Evolutionary conservation across 2,888 invertebrate species (phyloP), one percentile per base, ranked within the genome.

Genomic region (Teinopalpus imperialis): DNA sequence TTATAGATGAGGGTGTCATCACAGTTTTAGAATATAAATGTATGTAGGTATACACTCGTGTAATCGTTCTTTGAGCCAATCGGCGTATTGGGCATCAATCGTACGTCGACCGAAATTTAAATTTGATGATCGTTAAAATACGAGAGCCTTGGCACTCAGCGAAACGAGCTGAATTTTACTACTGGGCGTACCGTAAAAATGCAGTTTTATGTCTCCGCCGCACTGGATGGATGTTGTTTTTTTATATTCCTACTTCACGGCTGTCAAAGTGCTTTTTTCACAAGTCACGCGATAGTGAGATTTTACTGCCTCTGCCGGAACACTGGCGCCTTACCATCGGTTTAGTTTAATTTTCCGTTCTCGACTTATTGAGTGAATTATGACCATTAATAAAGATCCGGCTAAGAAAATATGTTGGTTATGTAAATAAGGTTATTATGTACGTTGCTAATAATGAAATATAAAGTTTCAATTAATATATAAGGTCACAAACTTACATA

Each of bases 221-320:
- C 51, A 32, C 27, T 54, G 62, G 69, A 59, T 60, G 62, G 67
- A 62, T 61, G 61, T 61, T 56, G 59, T 26, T 26, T 61, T 61
- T 70, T 74, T 80, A 77, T 77, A 73, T 78, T 68, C 65, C 62
- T 53, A 64, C 69, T 71, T 67, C 71, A 57, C 65, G 63, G 63
- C 62, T 65, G 66, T 67, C 69, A 69, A 66, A 66, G 61, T 66
- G 59, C 57, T 66, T 66, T 65, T 65, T 72, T 63, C 61, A 53
- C 56, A 53, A 63, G 61, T 58, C 68, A 62, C 61, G 65, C 63
- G 66, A 66, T 64, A 68, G 68, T 66, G 64, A 69, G 66, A 65
- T 45, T 69, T 71, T 68, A 65, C 64, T 63, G 60, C 50, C 49
- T 45, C 62, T 61, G 59, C 48, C 48, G 35, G 30, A 40, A 43